phyloP scores from a whole-genome alignment of 2,797 vertebrate species.

The Cyclura pinguis region DNA sequence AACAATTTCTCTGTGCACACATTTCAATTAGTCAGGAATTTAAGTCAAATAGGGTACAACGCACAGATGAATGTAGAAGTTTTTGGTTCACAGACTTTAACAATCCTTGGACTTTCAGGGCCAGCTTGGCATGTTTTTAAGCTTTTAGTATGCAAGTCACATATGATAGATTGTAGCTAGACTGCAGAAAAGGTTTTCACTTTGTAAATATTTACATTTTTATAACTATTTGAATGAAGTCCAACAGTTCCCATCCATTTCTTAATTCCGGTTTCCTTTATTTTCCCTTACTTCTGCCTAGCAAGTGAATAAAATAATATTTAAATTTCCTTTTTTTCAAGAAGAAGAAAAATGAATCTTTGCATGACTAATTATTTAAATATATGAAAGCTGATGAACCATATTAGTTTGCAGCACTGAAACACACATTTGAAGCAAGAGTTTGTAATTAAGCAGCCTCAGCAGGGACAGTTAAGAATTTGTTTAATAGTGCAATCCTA shows the following conservation, averaged over 20 bases:
- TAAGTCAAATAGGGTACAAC: neutral
- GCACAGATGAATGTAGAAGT: neutral
- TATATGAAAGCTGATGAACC: neutral
- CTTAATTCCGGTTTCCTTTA: neutral
- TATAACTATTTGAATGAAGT: neutral
- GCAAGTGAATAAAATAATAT: neutral
- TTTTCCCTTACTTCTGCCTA: neutral
- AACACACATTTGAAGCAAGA: neutral
- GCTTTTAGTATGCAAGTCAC: neutral
- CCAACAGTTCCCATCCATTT: neutral
- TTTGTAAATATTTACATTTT: neutral
- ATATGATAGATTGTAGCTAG: neutral
- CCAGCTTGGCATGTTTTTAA: neutral
- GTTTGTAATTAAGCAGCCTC: neutral
- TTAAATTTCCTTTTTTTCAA: neutral
- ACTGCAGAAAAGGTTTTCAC: neutral
- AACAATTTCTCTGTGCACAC: neutral
- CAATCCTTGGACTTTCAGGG: neutral
- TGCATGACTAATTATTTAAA: neutral
- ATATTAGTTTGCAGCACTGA: neutral
- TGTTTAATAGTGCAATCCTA: neutral
- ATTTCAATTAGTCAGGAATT: neutral
- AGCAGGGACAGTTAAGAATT: neutral
- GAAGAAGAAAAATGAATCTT: neutral
- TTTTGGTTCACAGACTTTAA: neutral